These are phyloP conservation scores for Takifugu rubripes DNA, from an alignment of 2,797 vertebrate species.

Conservation along the genomic window DNA sequence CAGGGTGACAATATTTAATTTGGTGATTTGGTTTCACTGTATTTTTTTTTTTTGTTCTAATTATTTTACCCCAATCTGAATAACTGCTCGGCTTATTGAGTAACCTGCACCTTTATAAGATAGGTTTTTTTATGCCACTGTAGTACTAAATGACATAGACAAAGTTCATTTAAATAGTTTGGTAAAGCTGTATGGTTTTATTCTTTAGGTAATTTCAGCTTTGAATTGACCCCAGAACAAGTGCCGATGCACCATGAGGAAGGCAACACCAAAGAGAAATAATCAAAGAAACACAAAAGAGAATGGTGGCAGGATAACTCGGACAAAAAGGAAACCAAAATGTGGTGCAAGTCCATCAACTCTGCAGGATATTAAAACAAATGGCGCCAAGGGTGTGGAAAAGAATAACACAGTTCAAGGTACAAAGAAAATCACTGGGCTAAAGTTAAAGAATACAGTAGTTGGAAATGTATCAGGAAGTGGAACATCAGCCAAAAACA, in stretches of 20 bases:
- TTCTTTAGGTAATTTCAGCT: slow-evolving; percentile 35
- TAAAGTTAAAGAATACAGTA: slow-evolving; percentile 26
- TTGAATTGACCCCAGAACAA: slow-evolving; percentile 31
- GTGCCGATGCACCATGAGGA: slow-evolving; percentile 31
- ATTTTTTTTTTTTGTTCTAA: slow-evolving; percentile 13
- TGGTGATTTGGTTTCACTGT: slow-evolving; percentile 29
- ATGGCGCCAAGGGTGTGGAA: slow-evolving; percentile 20
- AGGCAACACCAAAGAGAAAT: slow-evolving; percentile 33
- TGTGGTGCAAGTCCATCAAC: slow-evolving; percentile 9
- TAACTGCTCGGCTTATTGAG: slow-evolving; percentile 8
- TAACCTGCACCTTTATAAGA: neutral
- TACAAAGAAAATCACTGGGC: slow-evolving; percentile 19
- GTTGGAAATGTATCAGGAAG: slow-evolving; percentile 32
- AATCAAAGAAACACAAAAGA: slow-evolving; percentile 37
- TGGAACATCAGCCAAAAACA: slow-evolving; percentile 10
- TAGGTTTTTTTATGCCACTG: neutral
- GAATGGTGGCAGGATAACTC: slow-evolving; percentile 23
- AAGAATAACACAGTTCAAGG: slow-evolving; percentile 16
- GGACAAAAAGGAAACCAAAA: slow-evolving; percentile 21
- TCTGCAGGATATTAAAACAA: slow-evolving; percentile 15
- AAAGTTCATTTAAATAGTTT: neutral
- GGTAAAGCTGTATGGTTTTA: neutral
- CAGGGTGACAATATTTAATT: slow-evolving; percentile 16
- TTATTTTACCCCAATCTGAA: slow-evolving; percentile 25
- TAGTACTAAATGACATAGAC: neutral